A percentile compares a stretch with the other conserved stretches of the same genome.
Conservation (phyloP, 1,140 invertebrate genomes). For the Drosophila persimilis region DNA sequence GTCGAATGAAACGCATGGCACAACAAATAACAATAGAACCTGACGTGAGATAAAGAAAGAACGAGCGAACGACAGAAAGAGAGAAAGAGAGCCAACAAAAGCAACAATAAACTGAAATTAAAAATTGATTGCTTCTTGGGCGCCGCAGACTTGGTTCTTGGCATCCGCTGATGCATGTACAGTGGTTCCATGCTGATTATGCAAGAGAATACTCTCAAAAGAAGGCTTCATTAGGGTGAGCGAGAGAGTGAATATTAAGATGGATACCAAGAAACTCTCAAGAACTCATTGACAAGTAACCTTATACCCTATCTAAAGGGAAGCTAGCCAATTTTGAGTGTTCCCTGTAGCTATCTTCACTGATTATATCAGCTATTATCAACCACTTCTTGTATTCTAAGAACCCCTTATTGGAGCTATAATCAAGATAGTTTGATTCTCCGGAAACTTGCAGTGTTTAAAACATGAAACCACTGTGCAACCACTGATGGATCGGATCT, state of each 20-base stretch:
- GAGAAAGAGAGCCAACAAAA: conserved; percentile 18
- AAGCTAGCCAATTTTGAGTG: too few relatives aligned
- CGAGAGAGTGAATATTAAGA: too few relatives aligned
- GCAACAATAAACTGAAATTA: conserved; percentile 65
- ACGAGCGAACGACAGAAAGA: conserved; percentile 17
- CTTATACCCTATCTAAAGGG: too few relatives aligned
- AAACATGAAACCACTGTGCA: conserved; percentile 9
- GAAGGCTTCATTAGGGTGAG: too few relatives aligned
- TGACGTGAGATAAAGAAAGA: conserved; percentile 41
- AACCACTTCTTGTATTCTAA: background rate
- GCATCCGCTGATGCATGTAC: conserved; percentile 42
- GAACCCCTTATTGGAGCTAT: background rate
- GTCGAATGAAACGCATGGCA: conserved; percentile 30
- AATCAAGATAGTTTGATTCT: background rate
- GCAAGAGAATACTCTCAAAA: too few relatives aligned
- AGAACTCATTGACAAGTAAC: too few relatives aligned
- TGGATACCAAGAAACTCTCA: too few relatives aligned
- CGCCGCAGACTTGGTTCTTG: conserved; percentile 32
- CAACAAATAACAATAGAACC: conserved; percentile 50
- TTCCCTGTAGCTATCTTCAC: too few relatives aligned
- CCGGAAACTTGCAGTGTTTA: conserved; percentile 2
- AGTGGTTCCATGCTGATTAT: conserved; percentile 38
- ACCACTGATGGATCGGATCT: too few relatives aligned
- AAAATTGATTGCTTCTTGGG: conserved; percentile 75
- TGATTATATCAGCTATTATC: background rate